These are phyloP conservation scores for Ascaphus truei DNA, from an alignment of 2,113 vertebrate species.

Conservation along the genomic window DNA sequence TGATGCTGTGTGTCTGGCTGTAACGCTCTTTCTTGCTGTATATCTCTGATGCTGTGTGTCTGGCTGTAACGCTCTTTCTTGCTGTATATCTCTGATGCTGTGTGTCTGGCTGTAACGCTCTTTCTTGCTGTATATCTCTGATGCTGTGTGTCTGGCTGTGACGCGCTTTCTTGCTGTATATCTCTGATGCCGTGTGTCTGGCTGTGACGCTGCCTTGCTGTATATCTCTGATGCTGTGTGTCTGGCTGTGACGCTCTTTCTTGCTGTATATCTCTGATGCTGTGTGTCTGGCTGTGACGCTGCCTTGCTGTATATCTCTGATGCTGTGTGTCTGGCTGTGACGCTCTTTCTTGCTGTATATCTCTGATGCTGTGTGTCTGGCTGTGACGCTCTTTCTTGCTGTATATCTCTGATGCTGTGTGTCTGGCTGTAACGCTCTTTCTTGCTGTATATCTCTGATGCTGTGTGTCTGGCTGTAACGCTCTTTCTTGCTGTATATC, in stretches of 20 bases:
- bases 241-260: not conserved
- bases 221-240: not conserved
- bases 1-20: not conserved
- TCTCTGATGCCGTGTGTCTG: not conserved
- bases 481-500: not conserved
- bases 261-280: not conserved
- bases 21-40: not conserved
- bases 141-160: not conserved
- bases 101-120: not conserved
- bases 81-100: not conserved
- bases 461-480: not conserved
- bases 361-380: not conserved
- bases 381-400: not conserved
- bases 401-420: not conserved
- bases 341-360: not conserved
- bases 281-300: not conserved
- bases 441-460: not conserved
- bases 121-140: not conserved
- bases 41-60: not conserved
- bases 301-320: not conserved
- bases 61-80: not conserved
- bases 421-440: not conserved
- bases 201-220: not conserved
- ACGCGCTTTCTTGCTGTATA: not conserved
- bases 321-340: not conserved